Conservation (phyloP, 1,140 invertebrate species). For the Leptinotarsa undecemlineata region DNA sequence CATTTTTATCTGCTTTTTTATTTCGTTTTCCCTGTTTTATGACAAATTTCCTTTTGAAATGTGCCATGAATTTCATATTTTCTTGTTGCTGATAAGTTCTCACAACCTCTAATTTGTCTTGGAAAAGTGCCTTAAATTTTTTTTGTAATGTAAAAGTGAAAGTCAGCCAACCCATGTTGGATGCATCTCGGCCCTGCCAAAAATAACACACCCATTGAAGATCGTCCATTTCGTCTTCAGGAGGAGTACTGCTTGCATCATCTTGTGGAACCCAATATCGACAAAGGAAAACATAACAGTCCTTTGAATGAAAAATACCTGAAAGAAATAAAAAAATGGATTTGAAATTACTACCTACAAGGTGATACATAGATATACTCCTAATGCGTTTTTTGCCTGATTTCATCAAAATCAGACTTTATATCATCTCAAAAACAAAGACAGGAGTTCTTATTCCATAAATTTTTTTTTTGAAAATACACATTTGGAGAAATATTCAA, state of each 20-base stretch:
- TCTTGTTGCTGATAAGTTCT: constrained; percentile 97
- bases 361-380: too few species aligned
- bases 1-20: constrained; percentile 59
- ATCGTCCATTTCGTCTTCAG: constrained; percentile 70
- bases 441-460: too few species aligned
- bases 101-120: constrained; percentile 94
- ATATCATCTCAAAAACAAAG: too few species aligned
- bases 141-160: constrained; percentile 98
- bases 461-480: too few species aligned
- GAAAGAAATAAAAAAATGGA: constrained; percentile 24
- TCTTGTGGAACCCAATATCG: constrained; percentile 84
- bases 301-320: constrained; percentile 87
- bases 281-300: constrained; percentile 98
- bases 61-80: constrained; percentile 97
- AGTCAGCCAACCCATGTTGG: constrained; percentile 99
- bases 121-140: constrained; percentile 93
- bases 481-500: too few species aligned
- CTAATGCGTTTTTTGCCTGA: too few species aligned
- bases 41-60: constrained; percentile 95
- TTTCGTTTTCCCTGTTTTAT: constrained; percentile 90
- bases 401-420: too few species aligned
- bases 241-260: constrained; percentile 66
- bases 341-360: too few species aligned
- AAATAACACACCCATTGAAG: constrained; percentile 98
- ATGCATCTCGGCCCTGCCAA: constrained; percentile 97